Base-by-base conservation (phyloP, 2,113 vertebrate genomes). In the Phalacrocorax brasilianus region DNA sequence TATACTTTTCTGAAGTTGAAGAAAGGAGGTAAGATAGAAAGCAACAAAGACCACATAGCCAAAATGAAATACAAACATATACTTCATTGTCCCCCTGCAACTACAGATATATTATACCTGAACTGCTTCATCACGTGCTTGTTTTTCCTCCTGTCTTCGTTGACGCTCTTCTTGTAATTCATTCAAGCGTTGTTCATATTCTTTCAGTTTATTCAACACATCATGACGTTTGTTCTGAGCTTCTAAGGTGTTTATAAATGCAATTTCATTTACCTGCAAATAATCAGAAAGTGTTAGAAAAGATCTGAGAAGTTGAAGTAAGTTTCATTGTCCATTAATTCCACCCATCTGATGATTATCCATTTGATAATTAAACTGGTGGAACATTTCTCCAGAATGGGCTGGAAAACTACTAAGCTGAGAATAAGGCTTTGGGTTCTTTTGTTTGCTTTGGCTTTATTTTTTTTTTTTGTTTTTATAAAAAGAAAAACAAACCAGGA, bases 201-300 rank as follows among this genome's bases (percentile, higher is more conserved):
- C 99, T 83, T 99, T 99, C 16, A 99, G 97, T 80, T 99, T 99
- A 47, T 99, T 99, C 95, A 99, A 73, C 44, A 99, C 99, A 32
- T 99, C 99, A 5, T 99, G 99, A 5, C 99, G 98, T 76, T 99
- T 99, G 97, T 99, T 99, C 97, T 99, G 99, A 49, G 99, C 99
- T 97, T 99, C 99, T n/a, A 99, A 96, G 6, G 99, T 99, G 97
- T 99, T 99, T 94, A 99, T 99, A 93, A 99, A 99, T 5, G 99
- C 99, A 32, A 99, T 99, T 97, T 99, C 99, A 91, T 99, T 99
- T 35, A 99, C 99, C 99, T 99, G 97, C 30, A 87, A 95, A 58
- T 47, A 72, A 94, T 14, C 42, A 79, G 21, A 73, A 88, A 78
- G 21, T 3, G 3, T 45, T 40, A 91, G 72, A 44, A 45, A 66